Conservation (phyloP, 2,888 invertebrate species). For the Chamaedrilus cognettii region DNA sequence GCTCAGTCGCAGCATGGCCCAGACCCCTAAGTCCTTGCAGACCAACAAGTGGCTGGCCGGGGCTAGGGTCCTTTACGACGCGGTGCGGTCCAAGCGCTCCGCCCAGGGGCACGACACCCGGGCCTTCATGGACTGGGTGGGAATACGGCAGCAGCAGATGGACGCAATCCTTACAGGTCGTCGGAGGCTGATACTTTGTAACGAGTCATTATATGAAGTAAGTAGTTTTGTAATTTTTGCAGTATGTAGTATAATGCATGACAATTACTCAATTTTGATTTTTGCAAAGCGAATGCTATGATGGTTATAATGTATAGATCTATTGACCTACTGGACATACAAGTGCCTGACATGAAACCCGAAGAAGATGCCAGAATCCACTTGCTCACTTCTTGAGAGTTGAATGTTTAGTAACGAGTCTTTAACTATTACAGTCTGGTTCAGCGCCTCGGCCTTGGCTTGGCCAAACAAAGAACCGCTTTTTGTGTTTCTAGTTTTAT, state of each 20-base stretch:
- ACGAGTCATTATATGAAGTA: slow-evolving; percentile 38
- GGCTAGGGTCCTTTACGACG: slow-evolving; percentile 46
- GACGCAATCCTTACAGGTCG: slow-evolving; percentile 43
- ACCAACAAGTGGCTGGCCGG: slow-evolving; percentile 51
- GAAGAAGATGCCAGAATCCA: no score
- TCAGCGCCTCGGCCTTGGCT: no score
- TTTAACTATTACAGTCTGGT: no score
- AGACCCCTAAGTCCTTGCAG: slow-evolving; percentile 48
- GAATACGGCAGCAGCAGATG: slow-evolving; percentile 48
- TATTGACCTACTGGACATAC: no score
- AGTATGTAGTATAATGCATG: background rate
- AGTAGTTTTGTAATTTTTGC: background rate
- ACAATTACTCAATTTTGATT: no score
- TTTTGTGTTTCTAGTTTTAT: no score
- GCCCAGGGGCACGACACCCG: slow-evolving; percentile 39
- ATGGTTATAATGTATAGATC: no score
- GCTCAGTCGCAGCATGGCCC: slow-evolving; percentile 46
- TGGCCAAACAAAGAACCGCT: no score
- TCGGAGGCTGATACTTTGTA: slow-evolving; percentile 40
- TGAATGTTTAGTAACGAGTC: no score
- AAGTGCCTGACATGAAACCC: no score
- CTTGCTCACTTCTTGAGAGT: no score
- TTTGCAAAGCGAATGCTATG: no score
- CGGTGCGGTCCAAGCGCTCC: slow-evolving; percentile 33
- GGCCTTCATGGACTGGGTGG: slow-evolving; percentile 53